A percentile compares a stretch with the other conserved stretches of the same genome.
phyloP scores from a whole-genome alignment of 92 coral and sea anemone genomes.

The Palythoa grandis region DNA sequence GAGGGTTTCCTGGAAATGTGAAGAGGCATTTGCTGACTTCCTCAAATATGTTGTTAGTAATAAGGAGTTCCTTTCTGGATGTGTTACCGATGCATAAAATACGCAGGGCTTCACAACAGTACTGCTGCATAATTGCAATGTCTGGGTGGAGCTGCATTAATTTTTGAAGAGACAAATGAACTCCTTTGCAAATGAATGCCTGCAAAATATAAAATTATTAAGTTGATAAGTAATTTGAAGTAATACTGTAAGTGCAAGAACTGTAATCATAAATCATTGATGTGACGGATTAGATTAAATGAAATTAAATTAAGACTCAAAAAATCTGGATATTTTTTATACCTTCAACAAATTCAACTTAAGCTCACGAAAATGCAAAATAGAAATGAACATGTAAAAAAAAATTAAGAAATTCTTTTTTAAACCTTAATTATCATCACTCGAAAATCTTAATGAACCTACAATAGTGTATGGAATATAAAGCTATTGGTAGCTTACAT shows the following conservation, averaged over 20 bases:
- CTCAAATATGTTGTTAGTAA: constrained; percentile 71
- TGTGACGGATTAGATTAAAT: no score
- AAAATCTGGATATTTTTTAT: no score
- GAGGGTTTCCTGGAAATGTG: constrained; percentile 47
- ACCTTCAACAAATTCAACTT: no score
- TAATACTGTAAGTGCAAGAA: background rate
- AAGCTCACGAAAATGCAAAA: no score
- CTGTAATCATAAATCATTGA: no score
- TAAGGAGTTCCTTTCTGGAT: constrained; percentile 62
- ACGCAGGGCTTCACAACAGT: constrained; percentile 77
- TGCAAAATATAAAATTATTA: constrained; percentile 1
- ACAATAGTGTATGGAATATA: background rate
- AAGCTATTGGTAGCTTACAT: constrained; percentile 55
- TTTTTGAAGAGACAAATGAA: constrained; percentile 62
- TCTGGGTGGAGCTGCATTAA: constrained; percentile 68
- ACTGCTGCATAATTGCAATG: constrained; percentile 65
- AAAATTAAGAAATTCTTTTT: no score
- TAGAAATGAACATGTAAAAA: no score
- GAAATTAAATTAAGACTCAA: no score
- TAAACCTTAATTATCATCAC: no score
- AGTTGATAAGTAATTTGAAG: background rate
- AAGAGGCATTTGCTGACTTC: constrained; percentile 46
- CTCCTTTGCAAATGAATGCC: constrained; percentile 75
- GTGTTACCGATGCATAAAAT: constrained; percentile 63
- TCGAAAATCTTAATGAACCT: background rate